Conservation (phyloP, 2,113 vertebrate species). For the Serinus canaria region DNA sequence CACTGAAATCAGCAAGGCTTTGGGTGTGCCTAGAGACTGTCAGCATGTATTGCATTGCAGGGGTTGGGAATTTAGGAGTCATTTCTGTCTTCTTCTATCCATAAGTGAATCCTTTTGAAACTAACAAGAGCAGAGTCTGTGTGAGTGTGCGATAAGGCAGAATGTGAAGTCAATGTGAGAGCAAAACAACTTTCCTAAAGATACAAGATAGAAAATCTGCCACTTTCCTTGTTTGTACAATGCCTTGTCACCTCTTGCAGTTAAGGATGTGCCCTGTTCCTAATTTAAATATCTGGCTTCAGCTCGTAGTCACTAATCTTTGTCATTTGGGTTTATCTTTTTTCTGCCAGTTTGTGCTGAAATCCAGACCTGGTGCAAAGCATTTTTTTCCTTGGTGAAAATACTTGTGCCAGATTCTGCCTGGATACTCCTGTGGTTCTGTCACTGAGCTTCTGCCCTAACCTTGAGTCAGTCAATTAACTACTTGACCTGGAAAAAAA, state of each 20-base stretch:
- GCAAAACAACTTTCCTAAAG: background rate
- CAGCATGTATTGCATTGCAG: background rate
- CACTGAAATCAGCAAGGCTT: background rate
- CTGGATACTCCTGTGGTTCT: background rate
- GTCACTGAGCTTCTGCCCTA: background rate
- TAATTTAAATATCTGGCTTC: constrained; percentile 14
- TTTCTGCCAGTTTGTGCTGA: background rate
- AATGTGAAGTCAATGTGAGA: background rate
- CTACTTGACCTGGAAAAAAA: background rate
- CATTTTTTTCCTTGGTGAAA: background rate
- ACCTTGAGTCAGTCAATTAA: background rate
- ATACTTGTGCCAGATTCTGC: background rate
- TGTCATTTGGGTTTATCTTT: background rate
- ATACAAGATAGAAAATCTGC: background rate
- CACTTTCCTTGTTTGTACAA: background rate
- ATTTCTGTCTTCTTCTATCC: background rate
- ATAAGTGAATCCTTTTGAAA: background rate
- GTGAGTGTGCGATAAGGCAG: background rate
- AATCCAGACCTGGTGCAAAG: background rate
- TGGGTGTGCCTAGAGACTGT: background rate
- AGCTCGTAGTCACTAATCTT: background rate
- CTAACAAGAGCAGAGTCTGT: background rate
- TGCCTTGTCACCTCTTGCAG: background rate
- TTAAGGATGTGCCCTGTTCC: background rate
- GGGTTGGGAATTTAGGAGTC: background rate